Evolutionary conservation across 2,113 vertebrate species (phyloP).

Genomic region (Microtus ochrogaster): DNA sequence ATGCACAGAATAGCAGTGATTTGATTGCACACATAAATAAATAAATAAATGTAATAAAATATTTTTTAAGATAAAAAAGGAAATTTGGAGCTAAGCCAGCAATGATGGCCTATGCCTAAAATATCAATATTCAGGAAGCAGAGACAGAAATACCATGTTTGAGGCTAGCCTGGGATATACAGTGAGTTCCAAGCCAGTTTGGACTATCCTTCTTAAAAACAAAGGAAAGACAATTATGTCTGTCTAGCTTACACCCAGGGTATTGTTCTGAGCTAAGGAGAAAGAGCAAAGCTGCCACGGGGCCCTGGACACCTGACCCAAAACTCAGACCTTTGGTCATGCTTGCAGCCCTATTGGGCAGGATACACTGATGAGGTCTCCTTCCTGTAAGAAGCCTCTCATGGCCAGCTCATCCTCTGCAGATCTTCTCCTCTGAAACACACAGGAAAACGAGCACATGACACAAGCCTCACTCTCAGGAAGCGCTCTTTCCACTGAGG

Average conservation of each 20-base stretch:
- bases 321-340: background rate
- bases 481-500: background rate
- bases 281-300: background rate
- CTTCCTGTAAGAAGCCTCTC: slow-evolving; percentile 96
- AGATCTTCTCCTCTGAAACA: slow-evolving; percentile 93
- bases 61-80: background rate
- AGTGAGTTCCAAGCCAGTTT: background rate
- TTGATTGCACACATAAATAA: background rate
- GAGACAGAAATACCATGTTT: background rate
- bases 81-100: background rate
- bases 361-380: slow-evolving; percentile 98
- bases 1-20: background rate
- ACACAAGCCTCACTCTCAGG: background rate
- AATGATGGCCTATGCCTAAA: background rate
- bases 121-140: background rate
- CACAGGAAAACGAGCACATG: background rate
- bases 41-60: background rate
- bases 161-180: background rate
- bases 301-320: background rate
- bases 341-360: background rate
- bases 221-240: background rate
- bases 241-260: background rate
- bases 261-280: background rate
- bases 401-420: slow-evolving; percentile 97
- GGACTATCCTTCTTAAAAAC: background rate